These are phyloP conservation scores for Tinamus major DNA, from an alignment of 2,797 vertebrate genomes.

Conservation along the genomic window DNA sequence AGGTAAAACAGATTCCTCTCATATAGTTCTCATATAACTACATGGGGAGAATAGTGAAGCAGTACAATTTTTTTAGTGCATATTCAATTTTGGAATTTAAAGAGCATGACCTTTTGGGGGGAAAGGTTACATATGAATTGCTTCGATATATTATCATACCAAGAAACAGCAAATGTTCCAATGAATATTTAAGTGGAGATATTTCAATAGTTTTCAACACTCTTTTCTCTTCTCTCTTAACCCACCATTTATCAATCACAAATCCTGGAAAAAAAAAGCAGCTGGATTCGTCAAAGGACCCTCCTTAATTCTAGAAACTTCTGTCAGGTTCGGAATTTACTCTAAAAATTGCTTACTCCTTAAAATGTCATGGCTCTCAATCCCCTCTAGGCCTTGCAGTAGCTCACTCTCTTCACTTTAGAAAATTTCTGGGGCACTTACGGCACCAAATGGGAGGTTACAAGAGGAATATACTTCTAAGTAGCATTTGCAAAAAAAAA, in stretches of 20 bases:
- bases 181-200: constrained; percentile 53
- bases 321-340: not conserved
- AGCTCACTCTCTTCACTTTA: constrained; percentile 1
- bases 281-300: not conserved
- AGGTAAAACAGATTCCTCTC: not conserved
- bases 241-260: not conserved
- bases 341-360: not conserved
- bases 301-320: constrained; percentile 28
- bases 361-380: constrained; percentile 19
- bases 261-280: constrained; percentile 2
- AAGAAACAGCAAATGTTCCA: constrained; percentile 26
- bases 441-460: not conserved
- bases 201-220: constrained; percentile 35
- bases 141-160: constrained; percentile 39
- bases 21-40: not conserved
- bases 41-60: not conserved
- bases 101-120: constrained; percentile 28
- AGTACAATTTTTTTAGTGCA: not conserved
- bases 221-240: not conserved
- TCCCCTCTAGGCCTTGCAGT: not conserved
- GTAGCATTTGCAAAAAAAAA: not conserved
- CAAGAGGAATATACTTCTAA: not conserved
- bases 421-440: not conserved
- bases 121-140: constrained; percentile 48
- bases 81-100: constrained; percentile 46